Evolutionary conservation across 1,140 invertebrate genomes (phyloP).

Genomic region (Aethina tumida): DNA sequence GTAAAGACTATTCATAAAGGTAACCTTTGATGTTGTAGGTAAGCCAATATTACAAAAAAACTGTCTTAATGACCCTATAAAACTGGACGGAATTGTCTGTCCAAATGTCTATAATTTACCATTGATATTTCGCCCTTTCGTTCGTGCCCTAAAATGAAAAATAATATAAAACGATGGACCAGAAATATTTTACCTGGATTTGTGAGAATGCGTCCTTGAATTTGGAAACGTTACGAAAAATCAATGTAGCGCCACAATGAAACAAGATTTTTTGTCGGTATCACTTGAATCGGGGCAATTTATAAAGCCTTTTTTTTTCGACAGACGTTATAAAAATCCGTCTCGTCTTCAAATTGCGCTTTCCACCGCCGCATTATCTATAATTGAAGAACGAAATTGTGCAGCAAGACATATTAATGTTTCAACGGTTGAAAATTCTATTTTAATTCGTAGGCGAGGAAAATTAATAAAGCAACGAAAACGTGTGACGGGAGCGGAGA

Average conservation of each 20-base stretch:
- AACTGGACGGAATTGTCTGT: no score
- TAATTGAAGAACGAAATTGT: not conserved
- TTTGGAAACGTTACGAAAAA: no score
- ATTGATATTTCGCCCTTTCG: no score
- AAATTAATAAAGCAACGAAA: no score
- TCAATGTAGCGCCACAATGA: not conserved
- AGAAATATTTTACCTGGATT: constrained; percentile 4
- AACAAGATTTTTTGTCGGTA: not conserved
- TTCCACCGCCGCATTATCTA: not conserved
- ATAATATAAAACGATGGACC: constrained; percentile 1
- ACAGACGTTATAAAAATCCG: not conserved
- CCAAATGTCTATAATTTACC: no score
- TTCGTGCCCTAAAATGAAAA: no score
- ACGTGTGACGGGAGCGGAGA: no score
- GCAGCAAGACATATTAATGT: not conserved
- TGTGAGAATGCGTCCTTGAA: constrained; percentile 2
- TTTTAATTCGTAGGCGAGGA: constrained; percentile 1
- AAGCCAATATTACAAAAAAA: no score
- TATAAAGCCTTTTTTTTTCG: not conserved
- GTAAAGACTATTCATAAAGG: no score
- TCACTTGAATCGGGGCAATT: not conserved
- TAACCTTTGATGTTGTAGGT: no score
- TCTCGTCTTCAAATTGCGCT: no score
- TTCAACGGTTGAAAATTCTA: not conserved
- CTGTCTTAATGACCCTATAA: no score